These are phyloP conservation scores for Branchipolynoe longqiensis DNA, from an alignment of 2,888 invertebrate species.

Conservation along the genomic window DNA sequence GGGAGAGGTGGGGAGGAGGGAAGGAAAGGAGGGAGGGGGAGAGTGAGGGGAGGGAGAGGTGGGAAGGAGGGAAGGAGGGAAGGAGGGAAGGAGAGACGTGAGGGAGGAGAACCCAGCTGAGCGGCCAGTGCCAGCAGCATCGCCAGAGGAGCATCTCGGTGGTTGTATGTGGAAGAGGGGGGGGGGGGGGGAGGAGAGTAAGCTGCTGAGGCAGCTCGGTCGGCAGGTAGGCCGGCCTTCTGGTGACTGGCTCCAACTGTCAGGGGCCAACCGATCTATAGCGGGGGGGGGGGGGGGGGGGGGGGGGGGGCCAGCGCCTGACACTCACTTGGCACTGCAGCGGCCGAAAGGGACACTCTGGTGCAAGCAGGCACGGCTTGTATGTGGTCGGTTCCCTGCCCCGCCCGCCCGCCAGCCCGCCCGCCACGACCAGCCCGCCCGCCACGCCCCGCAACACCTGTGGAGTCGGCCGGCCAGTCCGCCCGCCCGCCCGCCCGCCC, in stretches of 20 bases:
- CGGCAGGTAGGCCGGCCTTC: conserved; percentile 5
- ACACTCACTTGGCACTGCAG: conserved; percentile 53
- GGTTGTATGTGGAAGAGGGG: background rate
- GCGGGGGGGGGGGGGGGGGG: conserved; percentile 51
- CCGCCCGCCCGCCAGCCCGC: background rate
- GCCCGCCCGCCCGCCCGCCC: no score
- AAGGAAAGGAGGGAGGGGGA: background rate
- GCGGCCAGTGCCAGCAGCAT: conserved; percentile 55
- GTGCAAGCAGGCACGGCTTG: background rate
- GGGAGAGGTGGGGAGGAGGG: background rate
- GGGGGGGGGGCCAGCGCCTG: conserved; percentile 8
- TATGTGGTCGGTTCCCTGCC: background rate
- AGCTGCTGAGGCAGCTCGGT: conserved; percentile 14
- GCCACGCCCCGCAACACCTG: background rate
- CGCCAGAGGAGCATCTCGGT: conserved; percentile 36
- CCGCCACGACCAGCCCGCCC: background rate
- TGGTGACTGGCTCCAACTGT: conserved; percentile 47
- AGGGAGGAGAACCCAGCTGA: background rate
- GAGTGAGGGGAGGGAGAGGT: background rate
- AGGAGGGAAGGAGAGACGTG: background rate
- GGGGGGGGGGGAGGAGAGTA: background rate
- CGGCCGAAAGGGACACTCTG: conserved; percentile 50
- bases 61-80: background rate
- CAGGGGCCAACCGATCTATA: conserved; percentile 58
- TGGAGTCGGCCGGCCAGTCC: background rate